Conservation (phyloP, 2,797 vertebrate species). For the Agapornis canus region DNA sequence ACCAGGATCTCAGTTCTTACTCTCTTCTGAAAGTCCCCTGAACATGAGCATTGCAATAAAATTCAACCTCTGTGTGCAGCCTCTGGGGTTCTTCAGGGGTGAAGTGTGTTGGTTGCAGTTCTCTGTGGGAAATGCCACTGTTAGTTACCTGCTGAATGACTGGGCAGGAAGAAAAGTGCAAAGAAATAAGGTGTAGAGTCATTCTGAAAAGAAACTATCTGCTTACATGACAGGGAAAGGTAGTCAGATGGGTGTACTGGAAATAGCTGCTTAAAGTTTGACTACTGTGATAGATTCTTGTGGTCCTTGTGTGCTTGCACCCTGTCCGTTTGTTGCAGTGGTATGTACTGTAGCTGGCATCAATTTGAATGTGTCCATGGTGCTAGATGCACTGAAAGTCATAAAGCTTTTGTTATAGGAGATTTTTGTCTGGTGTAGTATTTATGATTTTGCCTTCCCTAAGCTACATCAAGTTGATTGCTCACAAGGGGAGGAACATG, state of each 20-base stretch:
- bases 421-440: background rate
- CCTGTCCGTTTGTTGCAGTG: accelerated
- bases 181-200: background rate
- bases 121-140: background rate
- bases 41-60: background rate
- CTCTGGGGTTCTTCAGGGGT: accelerated
- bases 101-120: background rate
- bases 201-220: background rate
- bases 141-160: background rate
- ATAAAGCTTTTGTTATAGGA: background rate
- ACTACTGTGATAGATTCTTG: accelerated
- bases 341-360: background rate
- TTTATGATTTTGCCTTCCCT: background rate
- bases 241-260: background rate
- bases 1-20: background rate
- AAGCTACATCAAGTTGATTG: background rate
- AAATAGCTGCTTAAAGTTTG: background rate
- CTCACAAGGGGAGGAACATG: background rate
- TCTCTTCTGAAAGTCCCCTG: background rate
- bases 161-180: background rate
- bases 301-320: accelerated
- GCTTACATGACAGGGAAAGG: background rate
- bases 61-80: background rate
- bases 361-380: accelerated
- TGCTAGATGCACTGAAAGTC: background rate